A percentile compares a stretch with the other conserved stretches of the same genome.
phyloP scores from a whole-genome alignment of 2,113 vertebrate genomes.

The Hemiscyllium ocellatum region DNA sequence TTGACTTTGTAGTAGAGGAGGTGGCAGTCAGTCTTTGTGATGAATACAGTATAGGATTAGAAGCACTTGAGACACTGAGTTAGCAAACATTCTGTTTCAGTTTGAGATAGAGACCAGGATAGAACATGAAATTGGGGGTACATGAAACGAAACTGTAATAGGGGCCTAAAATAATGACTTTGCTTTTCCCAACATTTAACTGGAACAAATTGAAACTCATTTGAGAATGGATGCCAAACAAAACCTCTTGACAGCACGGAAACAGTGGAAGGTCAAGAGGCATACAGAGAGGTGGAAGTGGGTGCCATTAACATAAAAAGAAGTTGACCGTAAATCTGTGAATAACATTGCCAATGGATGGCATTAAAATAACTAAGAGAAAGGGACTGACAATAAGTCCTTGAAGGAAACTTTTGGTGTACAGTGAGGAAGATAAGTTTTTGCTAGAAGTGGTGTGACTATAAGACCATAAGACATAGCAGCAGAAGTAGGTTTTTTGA shows the following conservation, averaged over 20 bases:
- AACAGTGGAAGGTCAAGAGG: not conserved
- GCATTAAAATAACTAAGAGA: not conserved
- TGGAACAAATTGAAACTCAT: not conserved
- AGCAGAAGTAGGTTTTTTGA: no score
- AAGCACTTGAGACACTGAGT: not conserved
- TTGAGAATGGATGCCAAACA: not conserved
- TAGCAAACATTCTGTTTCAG: not conserved
- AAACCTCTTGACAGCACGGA: not conserved
- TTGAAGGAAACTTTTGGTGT: not conserved
- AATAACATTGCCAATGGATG: not conserved
- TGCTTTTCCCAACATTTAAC: not conserved
- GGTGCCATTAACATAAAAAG: not conserved
- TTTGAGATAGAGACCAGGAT: not conserved
- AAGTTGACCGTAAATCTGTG: not conserved
- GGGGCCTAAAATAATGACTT: not conserved
- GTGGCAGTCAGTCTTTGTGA: not conserved
- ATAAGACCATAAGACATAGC: no score
- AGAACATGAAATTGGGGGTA: not conserved
- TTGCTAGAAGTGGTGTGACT: not conserved
- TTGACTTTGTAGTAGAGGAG: not conserved
- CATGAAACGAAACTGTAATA: not conserved
- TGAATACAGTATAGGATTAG: not conserved
- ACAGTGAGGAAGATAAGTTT: not conserved
- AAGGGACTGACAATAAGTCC: not conserved
- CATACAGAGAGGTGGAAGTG: not conserved